Evolutionary conservation across 2,113 vertebrate species (phyloP).

Genomic region (Lipophrys pholis): DNA sequence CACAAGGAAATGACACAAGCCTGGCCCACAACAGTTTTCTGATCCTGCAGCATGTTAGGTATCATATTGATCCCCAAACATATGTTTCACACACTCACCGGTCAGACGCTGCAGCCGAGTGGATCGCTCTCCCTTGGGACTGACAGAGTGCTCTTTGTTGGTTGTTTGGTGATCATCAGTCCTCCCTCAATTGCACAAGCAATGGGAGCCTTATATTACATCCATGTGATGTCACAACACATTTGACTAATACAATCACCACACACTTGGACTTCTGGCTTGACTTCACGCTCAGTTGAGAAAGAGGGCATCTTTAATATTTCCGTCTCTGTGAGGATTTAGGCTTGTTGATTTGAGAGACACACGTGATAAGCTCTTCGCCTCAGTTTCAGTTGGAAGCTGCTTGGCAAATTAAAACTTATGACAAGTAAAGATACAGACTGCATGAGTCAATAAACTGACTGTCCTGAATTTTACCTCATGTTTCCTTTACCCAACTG

Average conservation of each 20-base stretch:
- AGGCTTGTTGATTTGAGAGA: background rate
- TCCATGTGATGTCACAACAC: constrained; percentile 84
- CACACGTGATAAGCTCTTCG: background rate
- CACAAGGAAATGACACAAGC: background rate
- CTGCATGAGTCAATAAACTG: background rate
- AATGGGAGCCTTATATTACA: constrained; percentile 80
- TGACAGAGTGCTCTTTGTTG: constrained; percentile 82
- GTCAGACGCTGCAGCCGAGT: constrained; percentile 52
- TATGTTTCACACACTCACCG: constrained; percentile 71
- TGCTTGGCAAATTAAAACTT: background rate
- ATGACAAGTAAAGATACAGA: background rate
- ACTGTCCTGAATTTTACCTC: constrained; percentile 1
- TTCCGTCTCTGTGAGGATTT: background rate
- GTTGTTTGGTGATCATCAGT: constrained; percentile 71
- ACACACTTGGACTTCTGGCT: constrained; percentile 37
- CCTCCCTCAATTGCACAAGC: constrained; percentile 74
- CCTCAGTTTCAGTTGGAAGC: background rate
- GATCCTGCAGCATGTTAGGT: background rate
- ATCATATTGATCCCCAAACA: constrained; percentile 33
- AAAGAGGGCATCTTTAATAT: constrained; percentile 13
- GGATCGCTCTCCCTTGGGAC: constrained; percentile 46
- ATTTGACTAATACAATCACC: constrained; percentile 81
- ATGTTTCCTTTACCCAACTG: constrained; percentile 13
- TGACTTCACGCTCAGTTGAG: constrained; percentile 17
- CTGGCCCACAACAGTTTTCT: background rate